Conservation (phyloP, 2,113 vertebrate genomes). For the Gallinago paraguaiae region DNA sequence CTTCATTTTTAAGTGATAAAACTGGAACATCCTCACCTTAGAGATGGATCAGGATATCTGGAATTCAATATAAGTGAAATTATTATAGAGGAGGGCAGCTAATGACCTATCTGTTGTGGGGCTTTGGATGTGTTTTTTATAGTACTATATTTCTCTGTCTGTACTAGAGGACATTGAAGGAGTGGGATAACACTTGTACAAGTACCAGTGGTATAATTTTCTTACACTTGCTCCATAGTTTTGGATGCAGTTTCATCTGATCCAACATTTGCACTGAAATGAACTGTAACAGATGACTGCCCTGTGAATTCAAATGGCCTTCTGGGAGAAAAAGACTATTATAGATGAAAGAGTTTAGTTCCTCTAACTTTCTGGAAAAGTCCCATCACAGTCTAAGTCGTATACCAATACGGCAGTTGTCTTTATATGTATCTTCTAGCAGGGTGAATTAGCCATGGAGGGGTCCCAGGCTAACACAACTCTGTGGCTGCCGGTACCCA, state of each 20-base stretch:
- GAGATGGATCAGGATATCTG: constrained; percentile 28
- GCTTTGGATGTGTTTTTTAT: background rate
- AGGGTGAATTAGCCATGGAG: background rate
- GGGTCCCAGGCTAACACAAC: background rate
- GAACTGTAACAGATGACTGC: constrained; percentile 2
- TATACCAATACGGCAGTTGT: fast-evolving
- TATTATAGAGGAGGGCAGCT: constrained; percentile 27
- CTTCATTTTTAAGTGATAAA: constrained; percentile 47
- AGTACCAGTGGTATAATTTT: background rate
- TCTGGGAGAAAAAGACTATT: background rate
- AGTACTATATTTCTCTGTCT: background rate
- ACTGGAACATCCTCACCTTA: constrained; percentile 35
- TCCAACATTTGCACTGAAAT: constrained; percentile 30
- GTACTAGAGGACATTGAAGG: background rate
- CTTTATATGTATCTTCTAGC: background rate
- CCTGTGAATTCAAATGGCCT: constrained; percentile 18
- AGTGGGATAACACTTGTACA: background rate
- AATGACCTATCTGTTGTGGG: constrained; percentile 20
- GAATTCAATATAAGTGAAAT: constrained; percentile 40
- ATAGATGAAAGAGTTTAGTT: background rate
- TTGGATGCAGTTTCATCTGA: background rate
- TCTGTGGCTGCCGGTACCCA: background rate
- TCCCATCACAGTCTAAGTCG: background rate
- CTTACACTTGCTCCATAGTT: background rate
- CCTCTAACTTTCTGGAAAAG: background rate